A percentile compares a stretch with the other conserved stretches of the same genome.
Conservation (phyloP, 2,113 vertebrate species). For the Drymodes brunneopygia region DNA sequence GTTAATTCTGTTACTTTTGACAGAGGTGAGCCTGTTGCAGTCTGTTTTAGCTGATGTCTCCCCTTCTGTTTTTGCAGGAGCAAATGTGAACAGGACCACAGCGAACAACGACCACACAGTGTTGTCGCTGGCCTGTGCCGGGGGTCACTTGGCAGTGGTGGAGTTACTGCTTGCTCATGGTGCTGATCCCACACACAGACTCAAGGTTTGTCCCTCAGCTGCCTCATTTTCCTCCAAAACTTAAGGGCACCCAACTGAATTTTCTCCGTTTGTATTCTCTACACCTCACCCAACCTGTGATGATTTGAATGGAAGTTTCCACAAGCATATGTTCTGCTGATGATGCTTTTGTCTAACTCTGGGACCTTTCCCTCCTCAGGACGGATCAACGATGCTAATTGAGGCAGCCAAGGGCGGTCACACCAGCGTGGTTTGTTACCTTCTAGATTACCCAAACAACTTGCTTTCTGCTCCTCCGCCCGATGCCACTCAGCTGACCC, state of each 20-base stretch:
- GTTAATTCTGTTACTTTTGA: background rate
- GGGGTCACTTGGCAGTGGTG: conserved; percentile 95
- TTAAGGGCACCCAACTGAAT: fast-evolving
- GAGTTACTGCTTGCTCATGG: conserved; percentile 96
- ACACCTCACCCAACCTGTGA: fast-evolving
- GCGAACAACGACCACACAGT: conserved; percentile 98
- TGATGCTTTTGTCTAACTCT: background rate
- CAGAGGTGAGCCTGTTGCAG: background rate
- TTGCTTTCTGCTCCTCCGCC: conserved; percentile 94
- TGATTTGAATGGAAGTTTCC: background rate
- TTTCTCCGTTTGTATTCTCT: background rate
- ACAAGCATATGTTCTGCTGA: background rate
- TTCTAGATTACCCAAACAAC: conserved; percentile 98
- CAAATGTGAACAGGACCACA: conserved; percentile 96
- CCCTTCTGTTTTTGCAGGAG: conserved; percentile 72
- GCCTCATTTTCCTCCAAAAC: background rate
- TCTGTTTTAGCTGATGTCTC: background rate
- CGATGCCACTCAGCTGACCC: conserved; percentile 95
- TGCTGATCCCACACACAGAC: conserved; percentile 95
- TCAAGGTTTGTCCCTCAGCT: conserved; percentile 81
- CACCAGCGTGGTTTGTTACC: conserved; percentile 98
- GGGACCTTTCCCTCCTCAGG: conserved; percentile 65
- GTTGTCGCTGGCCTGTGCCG: conserved; percentile 95
- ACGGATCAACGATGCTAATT: conserved; percentile 98
- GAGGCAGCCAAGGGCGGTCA: conserved; percentile 99